These are phyloP conservation scores for Bovichtus diacanthus DNA, from an alignment of 2,797 vertebrate genomes.

Conservation along the genomic window DNA sequence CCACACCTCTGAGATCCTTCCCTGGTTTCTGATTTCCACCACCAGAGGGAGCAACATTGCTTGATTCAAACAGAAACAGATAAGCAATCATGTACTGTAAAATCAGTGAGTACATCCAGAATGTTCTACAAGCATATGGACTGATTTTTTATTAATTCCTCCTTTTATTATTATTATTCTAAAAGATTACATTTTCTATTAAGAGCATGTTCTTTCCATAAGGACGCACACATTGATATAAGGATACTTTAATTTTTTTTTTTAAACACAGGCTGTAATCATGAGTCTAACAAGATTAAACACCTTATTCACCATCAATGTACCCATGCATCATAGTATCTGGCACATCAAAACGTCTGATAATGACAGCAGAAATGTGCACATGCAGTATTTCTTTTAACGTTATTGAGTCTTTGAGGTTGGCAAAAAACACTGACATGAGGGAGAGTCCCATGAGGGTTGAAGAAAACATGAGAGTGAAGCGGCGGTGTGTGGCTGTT, in stretches of 20 bases:
- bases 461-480: conserved; percentile 11
- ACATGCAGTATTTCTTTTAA: background rate
- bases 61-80: conserved; percentile 11
- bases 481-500: conserved; percentile 9
- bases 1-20: background rate
- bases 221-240: background rate
- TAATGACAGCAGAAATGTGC: background rate
- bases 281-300: background rate
- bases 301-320: background rate
- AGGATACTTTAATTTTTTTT: too few species aligned
- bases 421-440: background rate
- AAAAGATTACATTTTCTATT: background rate
- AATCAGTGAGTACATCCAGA: background rate
- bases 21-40: conserved; percentile 26
- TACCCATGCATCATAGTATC: background rate
- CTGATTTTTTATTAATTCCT: background rate
- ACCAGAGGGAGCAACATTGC: conserved; percentile 66
- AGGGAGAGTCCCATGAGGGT: background rate
- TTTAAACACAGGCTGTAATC: background rate
- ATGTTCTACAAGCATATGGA: background rate
- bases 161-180: background rate
- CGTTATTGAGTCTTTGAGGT: background rate
- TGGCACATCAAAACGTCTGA: background rate
- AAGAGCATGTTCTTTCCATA: background rate
- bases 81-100: background rate